A percentile compares a stretch with the other conserved stretches of the same genome.
phyloP scores from a whole-genome alignment of 2,888 invertebrate genomes.

The Pammene aurita region DNA sequence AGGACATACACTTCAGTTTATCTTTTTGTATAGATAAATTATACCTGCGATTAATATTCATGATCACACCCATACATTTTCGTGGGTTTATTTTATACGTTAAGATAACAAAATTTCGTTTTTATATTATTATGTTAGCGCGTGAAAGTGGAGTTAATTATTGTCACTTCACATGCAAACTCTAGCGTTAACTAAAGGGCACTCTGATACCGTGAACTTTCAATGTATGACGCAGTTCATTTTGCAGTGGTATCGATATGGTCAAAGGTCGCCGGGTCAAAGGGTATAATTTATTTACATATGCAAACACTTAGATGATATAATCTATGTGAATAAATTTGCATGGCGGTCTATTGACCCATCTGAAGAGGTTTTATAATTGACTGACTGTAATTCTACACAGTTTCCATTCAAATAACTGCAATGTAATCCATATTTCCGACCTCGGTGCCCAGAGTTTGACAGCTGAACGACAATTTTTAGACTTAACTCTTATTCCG shows the following conservation, averaged over 20 bases:
- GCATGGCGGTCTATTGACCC: neutral
- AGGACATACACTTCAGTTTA: too few species aligned
- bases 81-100: neutral
- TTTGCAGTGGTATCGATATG: neutral
- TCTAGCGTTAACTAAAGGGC: neutral
- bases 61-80: neutral
- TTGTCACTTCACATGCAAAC: slow-evolving; percentile 1
- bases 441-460: too few species aligned
- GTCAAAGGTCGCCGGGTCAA: neutral
- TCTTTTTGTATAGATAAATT: too few species aligned
- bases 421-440: too few species aligned
- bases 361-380: neutral
- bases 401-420: neutral
- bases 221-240: neutral
- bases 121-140: neutral
- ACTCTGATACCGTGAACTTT: slow-evolving; percentile 7
- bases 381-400: neutral
- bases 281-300: neutral
- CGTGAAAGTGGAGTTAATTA: neutral
- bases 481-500: too few species aligned
- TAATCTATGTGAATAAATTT: slow-evolving; percentile 5
- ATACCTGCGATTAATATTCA: too few species aligned
- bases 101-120: neutral
- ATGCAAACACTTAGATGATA: neutral
- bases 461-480: too few species aligned